A percentile compares a stretch with the other conserved stretches of the same genome.
These are phyloP conservation scores for Sphinx pinastri DNA, from an alignment of 2,888 invertebrate genomes.

Conservation along the genomic window DNA sequence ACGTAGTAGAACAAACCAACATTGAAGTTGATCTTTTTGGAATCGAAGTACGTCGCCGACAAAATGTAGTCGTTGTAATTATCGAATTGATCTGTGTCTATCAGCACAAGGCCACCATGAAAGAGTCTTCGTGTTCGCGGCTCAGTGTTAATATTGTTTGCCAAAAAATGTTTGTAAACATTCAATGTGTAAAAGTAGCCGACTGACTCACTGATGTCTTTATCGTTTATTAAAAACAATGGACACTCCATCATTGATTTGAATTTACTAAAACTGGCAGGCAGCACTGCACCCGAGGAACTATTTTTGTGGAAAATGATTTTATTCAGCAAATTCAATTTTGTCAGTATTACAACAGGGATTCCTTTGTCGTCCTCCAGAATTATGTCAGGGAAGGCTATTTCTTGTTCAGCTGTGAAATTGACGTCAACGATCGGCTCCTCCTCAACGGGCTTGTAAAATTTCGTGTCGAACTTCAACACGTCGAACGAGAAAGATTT, in stretches of 20 bases:
- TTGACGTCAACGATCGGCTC: conserved; percentile 45
- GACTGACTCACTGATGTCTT: conserved; percentile 49
- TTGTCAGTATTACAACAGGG: conserved; percentile 51
- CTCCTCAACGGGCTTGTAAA: conserved; percentile 38
- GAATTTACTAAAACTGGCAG: conserved; percentile 52
- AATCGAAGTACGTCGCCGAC: conserved; percentile 55
- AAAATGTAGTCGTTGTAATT: conserved; percentile 58
- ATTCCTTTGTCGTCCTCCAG: conserved; percentile 53
- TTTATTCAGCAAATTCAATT: conserved; percentile 49
- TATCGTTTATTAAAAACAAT: conserved; percentile 49
- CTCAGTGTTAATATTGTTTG: conserved; percentile 42
- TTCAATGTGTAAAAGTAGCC: conserved; percentile 57
- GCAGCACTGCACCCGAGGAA: conserved; percentile 24
- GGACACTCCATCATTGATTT: conserved; percentile 52
- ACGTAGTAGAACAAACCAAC: conserved; percentile 54
- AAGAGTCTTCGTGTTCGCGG: conserved; percentile 52
- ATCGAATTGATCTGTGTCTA: conserved; percentile 50
- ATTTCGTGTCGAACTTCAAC: conserved; percentile 48
- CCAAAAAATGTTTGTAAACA: conserved; percentile 52
- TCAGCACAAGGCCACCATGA: conserved; percentile 54
- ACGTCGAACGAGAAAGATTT: conserved; percentile 55
- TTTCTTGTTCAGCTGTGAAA: conserved; percentile 50
- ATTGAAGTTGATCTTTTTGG: conserved; percentile 52
- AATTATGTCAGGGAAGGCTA: conserved; percentile 58
- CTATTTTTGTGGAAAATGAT: conserved; percentile 45